Evolutionary conservation across 2,888 invertebrate genomes (phyloP).

Genomic region (Eilema caniola): DNA sequence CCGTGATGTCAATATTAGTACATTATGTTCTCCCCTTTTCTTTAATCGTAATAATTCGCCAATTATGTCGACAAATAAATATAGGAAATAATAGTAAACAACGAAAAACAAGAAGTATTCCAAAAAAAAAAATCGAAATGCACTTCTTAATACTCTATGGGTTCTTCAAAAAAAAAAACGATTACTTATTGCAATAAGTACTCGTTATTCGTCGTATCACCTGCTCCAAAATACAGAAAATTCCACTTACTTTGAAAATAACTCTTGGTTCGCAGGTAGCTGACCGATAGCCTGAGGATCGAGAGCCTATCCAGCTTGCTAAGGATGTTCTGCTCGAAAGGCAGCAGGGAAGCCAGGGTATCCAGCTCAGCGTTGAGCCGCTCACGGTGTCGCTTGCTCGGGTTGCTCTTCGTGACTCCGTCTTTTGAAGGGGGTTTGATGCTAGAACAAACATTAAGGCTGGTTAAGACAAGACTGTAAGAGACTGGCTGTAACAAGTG

Average conservation of each 20-base stretch:
- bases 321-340: conserved; percentile 99
- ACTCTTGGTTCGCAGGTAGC: conserved; percentile 99
- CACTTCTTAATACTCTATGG: no score
- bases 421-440: conserved; percentile 98
- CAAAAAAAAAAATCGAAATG: no score
- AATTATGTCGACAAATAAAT: no score
- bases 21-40: not conserved
- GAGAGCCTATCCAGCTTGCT: conserved; percentile 99
- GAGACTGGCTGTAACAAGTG: no score
- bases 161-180: no score
- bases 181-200: no score
- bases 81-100: no score
- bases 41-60: no score
- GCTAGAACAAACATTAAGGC: conserved; percentile 85
- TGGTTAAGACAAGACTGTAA: not conserved
- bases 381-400: conserved; percentile 99
- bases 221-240: not conserved
- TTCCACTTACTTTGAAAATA: conserved; percentile 97
- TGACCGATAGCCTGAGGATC: conserved; percentile 98
- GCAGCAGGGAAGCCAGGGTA: conserved; percentile 96
- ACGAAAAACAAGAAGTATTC: no score
- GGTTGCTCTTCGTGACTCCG: conserved; percentile 98
- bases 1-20: not conserved
- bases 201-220: no score
- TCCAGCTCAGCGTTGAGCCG: conserved; percentile 99